Evolutionary conservation across 2,113 vertebrate genomes (phyloP), one percentile per base, ranked within the genome.

Genomic region (Sakesphorus luctuosus): DNA sequence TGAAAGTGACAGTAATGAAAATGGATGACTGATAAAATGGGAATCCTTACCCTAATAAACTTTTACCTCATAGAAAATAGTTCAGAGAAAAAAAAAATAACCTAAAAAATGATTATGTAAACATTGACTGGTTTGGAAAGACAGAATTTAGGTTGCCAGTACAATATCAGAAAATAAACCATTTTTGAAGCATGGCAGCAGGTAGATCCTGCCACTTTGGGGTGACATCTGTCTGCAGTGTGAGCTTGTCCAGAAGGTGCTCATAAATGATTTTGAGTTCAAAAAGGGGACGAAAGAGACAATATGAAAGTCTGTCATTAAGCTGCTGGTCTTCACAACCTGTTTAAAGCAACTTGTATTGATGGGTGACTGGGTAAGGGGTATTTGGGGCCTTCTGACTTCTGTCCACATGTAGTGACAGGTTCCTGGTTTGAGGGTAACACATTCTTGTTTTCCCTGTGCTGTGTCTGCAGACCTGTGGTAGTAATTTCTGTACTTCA

Each of bases 151-250:
- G 1, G 21, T 50, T 58, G 4, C 16, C 24, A 35, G 23, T 1
- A 20, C 4, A 15, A 18, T 35, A 31, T 0, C 47, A 18, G 43
- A 65, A 58, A 92, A 68, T 25, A 77, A 69, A 62, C 9, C 2
- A 2, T 38, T 36, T 9, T 4, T 79, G 13, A 19, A 9, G 1
- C 26, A 52, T 18, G 11, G 15, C 7, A 80, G 11, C 6, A 58
- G 43, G 33, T 2, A 61, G 18, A 68, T 10, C 4, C 9, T 49
- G 3, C 7, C 5, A 18, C 2, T 0, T 10, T 46, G 8, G 4
- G 4, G 5, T 63, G 18, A 50, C 14, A 61, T 9, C 8, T 53
- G 2, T 8, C 31, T 79, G 6, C 8, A 20, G 6, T 8, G 31
- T 55, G 20, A 67, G 16, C 25, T 76, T 9, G 21, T 66, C 19